These are phyloP conservation scores for Argyrosomus regius DNA, from an alignment of 2,797 vertebrate genomes.

Conservation along the genomic window DNA sequence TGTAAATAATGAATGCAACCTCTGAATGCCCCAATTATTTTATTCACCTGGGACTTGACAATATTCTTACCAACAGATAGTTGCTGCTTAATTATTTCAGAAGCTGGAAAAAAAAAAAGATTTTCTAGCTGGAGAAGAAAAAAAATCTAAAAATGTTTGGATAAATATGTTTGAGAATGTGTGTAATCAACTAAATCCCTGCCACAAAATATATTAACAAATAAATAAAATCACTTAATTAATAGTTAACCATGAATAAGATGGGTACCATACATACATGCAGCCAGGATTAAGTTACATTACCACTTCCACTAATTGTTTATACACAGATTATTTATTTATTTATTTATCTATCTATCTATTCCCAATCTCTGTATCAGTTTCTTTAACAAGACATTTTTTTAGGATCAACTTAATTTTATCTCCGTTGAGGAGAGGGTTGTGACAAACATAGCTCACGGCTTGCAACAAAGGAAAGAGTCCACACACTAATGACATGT, in stretches of 20 bases:
- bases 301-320: too few species aligned
- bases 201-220: neutral
- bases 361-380: too few species aligned
- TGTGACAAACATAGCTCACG: too few species aligned
- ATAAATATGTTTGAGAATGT: neutral
- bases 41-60: constrained; percentile 33
- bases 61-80: constrained; percentile 7
- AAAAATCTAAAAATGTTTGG: neutral
- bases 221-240: neutral
- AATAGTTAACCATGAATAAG: neutral
- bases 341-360: too few species aligned
- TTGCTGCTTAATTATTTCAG: constrained; percentile 25
- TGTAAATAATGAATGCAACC: constrained; percentile 48
- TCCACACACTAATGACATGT: too few species aligned
- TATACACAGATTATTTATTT: too few species aligned
- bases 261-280: neutral
- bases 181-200: neutral
- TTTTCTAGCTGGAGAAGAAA: constrained; percentile 22
- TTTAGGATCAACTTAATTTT: neutral
- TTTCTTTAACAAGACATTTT: too few species aligned
- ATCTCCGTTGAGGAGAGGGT: neutral
- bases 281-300: neutral
- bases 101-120: neutral
- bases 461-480: too few species aligned
- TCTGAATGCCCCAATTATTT: constrained; percentile 42